These are phyloP conservation scores for Corvus cornix DNA, from an alignment of 2,113 vertebrate genomes.

Conservation along the genomic window DNA sequence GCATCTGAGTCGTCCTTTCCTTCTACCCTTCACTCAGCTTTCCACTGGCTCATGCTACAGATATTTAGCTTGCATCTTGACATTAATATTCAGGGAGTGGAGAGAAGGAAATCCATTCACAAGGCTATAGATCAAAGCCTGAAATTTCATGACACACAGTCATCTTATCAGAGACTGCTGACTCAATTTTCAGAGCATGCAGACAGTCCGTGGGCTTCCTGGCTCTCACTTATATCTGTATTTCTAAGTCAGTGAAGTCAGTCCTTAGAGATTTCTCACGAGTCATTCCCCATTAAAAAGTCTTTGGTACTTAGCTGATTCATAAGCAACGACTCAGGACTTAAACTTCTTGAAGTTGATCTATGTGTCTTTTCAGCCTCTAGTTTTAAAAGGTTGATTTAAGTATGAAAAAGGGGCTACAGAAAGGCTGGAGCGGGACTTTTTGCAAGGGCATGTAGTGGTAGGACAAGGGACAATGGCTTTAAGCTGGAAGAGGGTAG, in stretches of 20 bases:
- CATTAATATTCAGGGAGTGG: neutral
- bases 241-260: slow-evolving; percentile 1
- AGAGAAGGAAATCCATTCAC: neutral
- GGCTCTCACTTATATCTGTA: neutral
- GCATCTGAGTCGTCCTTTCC: neutral
- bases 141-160: neutral
- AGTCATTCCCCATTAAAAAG: slow-evolving; percentile 23
- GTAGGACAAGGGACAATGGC: neutral
- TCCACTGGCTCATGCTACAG: neutral
- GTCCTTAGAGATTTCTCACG: neutral
- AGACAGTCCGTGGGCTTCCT: slow-evolving; percentile 6
- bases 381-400: neutral
- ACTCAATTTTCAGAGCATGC: slow-evolving; percentile 12
- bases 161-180: neutral
- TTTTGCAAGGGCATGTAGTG: neutral
- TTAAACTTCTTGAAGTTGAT: neutral
- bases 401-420: neutral
- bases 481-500: neutral
- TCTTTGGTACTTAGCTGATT: neutral
- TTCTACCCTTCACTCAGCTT: neutral
- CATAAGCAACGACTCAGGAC: neutral
- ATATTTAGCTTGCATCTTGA: neutral
- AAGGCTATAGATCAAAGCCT: neutral
- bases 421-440: neutral
- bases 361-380: neutral